A percentile compares a stretch with the other conserved stretches of the same genome.
phyloP scores from a whole-genome alignment of 30 jellyfish, hydroid and myxozoan genomes.

The Cassiopea andromeda region DNA sequence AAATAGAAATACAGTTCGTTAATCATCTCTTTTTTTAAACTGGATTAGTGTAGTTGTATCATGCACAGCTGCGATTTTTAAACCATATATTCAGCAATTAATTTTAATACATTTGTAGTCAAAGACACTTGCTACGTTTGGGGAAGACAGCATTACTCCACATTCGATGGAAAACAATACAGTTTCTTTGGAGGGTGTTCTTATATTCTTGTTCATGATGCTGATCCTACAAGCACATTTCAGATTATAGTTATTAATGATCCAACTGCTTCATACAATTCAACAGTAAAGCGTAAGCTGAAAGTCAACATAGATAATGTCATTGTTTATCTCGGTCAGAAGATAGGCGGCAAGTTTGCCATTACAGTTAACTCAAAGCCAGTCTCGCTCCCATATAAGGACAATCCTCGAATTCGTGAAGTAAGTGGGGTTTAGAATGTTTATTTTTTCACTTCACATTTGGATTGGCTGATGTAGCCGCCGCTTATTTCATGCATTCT shows the following conservation, averaged over 20 bases:
- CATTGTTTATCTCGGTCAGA: conserved; percentile 85
- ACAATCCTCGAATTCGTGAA: conserved; percentile 81
- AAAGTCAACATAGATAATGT: conserved; percentile 65
- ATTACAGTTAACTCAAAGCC: conserved; percentile 75
- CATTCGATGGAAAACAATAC: conserved; percentile 94
- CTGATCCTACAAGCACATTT: conserved; percentile 71
- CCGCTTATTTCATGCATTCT: too few relatives aligned
- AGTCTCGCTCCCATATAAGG: conserved; percentile 84
- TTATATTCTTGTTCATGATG: conserved; percentile 85
- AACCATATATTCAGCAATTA: too few relatives aligned
- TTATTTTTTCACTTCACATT: background rate
- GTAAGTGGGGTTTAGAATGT: conserved; percentile 41
- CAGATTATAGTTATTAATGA: conserved; percentile 86
- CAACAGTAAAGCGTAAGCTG: conserved; percentile 87
- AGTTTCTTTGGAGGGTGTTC: conserved; percentile 85
- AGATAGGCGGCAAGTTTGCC: conserved; percentile 58
- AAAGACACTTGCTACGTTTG: conserved; percentile 90
- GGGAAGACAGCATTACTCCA: conserved; percentile 85
- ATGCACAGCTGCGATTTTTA: too few relatives aligned
- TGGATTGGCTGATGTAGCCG: too few relatives aligned
- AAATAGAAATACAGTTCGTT: too few relatives aligned
- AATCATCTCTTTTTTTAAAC: too few relatives aligned
- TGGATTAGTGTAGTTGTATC: too few relatives aligned
- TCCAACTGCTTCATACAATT: conserved; percentile 69
- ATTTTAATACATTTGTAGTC: conserved; percentile 36